These are phyloP conservation scores for Gisinianus flammeolus DNA, from an alignment of 2,888 invertebrate species.

Conservation along the genomic window DNA sequence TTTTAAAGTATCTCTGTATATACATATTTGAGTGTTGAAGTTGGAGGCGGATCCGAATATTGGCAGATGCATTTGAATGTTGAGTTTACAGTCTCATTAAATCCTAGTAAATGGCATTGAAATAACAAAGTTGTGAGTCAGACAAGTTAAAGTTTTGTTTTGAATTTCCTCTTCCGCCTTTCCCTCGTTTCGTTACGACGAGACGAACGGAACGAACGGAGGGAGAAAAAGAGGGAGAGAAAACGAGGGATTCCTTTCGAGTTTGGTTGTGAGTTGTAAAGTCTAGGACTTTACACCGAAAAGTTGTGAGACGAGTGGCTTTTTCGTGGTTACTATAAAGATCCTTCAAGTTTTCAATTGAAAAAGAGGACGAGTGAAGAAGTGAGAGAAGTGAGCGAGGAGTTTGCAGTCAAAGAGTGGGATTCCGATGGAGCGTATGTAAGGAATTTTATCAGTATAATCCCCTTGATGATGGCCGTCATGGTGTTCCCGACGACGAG, in stretches of 20 bases:
- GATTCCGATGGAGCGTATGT: not conserved
- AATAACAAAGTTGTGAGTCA: slow-evolving; percentile 37
- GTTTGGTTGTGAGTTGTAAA: not conserved
- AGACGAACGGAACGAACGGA: no score
- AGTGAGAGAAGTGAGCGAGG: not conserved
- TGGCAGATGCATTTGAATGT: not conserved
- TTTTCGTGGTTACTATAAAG: not conserved
- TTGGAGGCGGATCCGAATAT: not conserved
- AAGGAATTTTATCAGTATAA: slow-evolving; percentile 8
- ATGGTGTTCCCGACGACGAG: slow-evolving; percentile 40
- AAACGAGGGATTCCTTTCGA: not conserved
- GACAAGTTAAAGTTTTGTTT: slow-evolving; percentile 33
- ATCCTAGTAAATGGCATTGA: slow-evolving; percentile 33
- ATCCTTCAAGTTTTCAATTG: slow-evolving; percentile 17
- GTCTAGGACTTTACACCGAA: not conserved
- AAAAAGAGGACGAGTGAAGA: not conserved
- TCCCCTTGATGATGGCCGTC: slow-evolving; percentile 20
- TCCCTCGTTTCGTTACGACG: not conserved
- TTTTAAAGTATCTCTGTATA: no score
- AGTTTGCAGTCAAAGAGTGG: slow-evolving; percentile 4
- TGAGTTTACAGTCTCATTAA: slow-evolving; percentile 38
- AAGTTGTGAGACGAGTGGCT: not conserved
- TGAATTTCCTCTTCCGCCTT: slow-evolving; percentile 12
- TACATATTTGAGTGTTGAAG: not conserved
- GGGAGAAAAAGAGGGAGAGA: no score